Evolutionary conservation across 23 tunicate genomes (phyloP), one percentile per base, ranked within the genome.

Genomic region (Aplidium turbinatum): DNA sequence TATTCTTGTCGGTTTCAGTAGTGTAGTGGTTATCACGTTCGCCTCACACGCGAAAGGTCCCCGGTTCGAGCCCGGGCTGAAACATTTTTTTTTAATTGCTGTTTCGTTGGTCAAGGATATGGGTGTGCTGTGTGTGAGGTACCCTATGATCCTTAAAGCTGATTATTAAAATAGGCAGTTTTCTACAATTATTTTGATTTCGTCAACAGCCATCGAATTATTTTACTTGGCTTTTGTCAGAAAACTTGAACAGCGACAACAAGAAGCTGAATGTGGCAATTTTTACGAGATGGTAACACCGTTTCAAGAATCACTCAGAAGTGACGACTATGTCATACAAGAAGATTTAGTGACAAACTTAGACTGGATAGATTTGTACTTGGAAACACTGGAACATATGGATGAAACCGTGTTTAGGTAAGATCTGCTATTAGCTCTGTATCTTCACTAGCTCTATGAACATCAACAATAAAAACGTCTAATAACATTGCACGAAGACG

Each of bases 211-310:
- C n/a, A n/a, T n/a, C n/a, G n/a, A n/a, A n/a, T n/a, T n/a, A n/a
- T n/a, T n/a, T n/a, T n/a, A n/a, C n/a, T n/a, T n/a, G n/a, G n/a
- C n/a, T n/a, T n/a, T 38, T 73, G 66, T 22, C 35, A 88, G 96
- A 75, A 88, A 88, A 48, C 54, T 88, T 4, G 68, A 88, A 69
- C 82, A 82, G 39, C 76, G 76, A 21, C 96, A 88, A 47, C 75
- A 52, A 26, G 96, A 88, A 21, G 84, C 85, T 11, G 96, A 88
- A 22, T 88, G 86, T 31, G 87, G 82, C 0, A 81, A 88, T 50
- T 88, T 88, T 76, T 88, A 88, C 58, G 96, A 88, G 29, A 88
- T 88, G 96, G 96, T 88, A 16, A 75, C 75, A 58, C 67, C 96
- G 1, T 88, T 88, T 76, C 96, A 81, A 81, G 69, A 82, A 36